phyloP scores from a whole-genome alignment of 2,888 invertebrate genomes.

The Leptothorax acervorum region DNA sequence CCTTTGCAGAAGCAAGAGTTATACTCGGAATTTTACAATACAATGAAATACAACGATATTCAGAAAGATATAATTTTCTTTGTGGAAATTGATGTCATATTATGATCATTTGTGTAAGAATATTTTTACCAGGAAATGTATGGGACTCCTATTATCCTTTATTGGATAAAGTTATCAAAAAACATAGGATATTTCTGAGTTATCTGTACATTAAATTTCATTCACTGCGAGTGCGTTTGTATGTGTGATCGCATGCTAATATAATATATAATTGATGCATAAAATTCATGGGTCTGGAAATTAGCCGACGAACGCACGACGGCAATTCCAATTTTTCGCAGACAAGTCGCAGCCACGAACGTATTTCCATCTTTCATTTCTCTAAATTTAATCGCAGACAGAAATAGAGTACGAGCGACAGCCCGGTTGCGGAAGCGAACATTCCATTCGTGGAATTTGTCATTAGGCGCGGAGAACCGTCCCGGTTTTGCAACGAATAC shows the following conservation, averaged over 20 bases:
- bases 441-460: slow-evolving; percentile 4
- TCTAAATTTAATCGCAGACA: slow-evolving; percentile 68
- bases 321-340: slow-evolving; percentile 50
- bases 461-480: neutral
- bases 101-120: neutral
- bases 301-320: neutral
- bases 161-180: neutral
- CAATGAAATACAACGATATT: neutral
- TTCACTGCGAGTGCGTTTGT: neutral
- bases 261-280: neutral
- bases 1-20: neutral
- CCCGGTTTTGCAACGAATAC: neutral
- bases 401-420: slow-evolving; percentile 57
- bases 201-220: neutral
- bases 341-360: neutral
- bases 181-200: neutral
- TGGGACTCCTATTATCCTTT: neutral
- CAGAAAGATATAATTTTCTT: neutral
- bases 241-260: neutral
- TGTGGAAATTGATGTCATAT: neutral
- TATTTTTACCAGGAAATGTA: neutral
- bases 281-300: neutral
- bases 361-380: slow-evolving; percentile 16
- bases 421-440: neutral
- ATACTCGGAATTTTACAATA: neutral